Evolutionary conservation across 2,888 invertebrate genomes (phyloP).

Genomic region (Anticlea derivata): DNA sequence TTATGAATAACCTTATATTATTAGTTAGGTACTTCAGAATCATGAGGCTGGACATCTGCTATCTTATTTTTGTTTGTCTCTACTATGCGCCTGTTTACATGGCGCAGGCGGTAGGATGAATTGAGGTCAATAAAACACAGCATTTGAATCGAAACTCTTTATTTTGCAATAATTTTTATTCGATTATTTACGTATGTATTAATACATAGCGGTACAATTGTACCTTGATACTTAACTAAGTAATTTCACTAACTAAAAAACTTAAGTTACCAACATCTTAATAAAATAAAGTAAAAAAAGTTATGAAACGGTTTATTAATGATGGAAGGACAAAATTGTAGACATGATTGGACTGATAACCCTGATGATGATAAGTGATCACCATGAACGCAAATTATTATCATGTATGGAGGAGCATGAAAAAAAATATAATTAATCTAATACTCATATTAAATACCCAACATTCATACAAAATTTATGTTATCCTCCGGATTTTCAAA

Average conservation of each 20-base stretch:
- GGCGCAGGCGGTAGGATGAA: background rate
- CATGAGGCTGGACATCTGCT: no score
- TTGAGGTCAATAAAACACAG: slow-evolving; percentile 18
- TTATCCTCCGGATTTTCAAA: background rate
- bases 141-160: slow-evolving; percentile 27
- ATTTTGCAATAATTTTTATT: slow-evolving; percentile 31
- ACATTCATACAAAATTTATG: slow-evolving; percentile 8
- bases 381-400: no score
- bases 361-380: no score
- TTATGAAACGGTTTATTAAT: slow-evolving; percentile 6
- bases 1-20: no score
- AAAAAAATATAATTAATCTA: slow-evolving; percentile 8
- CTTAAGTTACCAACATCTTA: slow-evolving; percentile 26
- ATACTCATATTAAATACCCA: slow-evolving; percentile 12
- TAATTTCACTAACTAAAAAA: slow-evolving; percentile 30
- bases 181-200: slow-evolving; percentile 31
- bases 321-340: background rate
- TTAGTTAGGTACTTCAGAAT: no score
- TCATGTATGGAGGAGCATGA: background rate
- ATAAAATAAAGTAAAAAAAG: slow-evolving; percentile 13
- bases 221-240: slow-evolving; percentile 29
- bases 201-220: slow-evolving; percentile 34
- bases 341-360: background rate
- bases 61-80: no score
- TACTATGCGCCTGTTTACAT: no score